These are phyloP conservation scores for Tenodera sinensis DNA, from an alignment of 2,888 invertebrate genomes.

Conservation along the genomic window DNA sequence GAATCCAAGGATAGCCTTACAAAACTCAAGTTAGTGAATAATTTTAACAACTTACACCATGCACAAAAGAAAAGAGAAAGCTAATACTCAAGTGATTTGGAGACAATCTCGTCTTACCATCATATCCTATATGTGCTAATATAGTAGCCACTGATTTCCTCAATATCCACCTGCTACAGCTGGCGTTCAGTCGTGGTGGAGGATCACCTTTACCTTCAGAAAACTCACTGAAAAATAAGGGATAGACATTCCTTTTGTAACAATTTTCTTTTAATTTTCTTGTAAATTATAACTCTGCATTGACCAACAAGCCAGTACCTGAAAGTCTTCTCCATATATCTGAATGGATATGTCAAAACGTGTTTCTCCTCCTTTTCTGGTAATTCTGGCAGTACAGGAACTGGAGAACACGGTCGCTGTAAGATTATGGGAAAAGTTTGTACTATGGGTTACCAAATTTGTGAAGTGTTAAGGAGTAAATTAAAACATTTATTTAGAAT, in stretches of 20 bases:
- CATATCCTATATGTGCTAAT: slow-evolving; percentile 53
- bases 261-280: not conserved
- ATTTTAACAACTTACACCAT: too few relatives aligned
- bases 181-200: slow-evolving; percentile 34
- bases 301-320: not conserved
- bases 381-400: not conserved
- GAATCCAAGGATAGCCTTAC: too few relatives aligned
- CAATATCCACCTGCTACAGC: slow-evolving; percentile 43
- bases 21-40: too few relatives aligned
- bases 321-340: slow-evolving; percentile 4
- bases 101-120: slow-evolving; percentile 40
- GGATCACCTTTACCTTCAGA: slow-evolving; percentile 3
- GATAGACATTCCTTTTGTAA: not conserved
- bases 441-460: not conserved
- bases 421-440: not conserved
- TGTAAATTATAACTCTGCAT: not conserved
- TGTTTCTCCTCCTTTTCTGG: not conserved
- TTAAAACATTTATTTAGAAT: too few relatives aligned
- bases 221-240: slow-evolving; percentile 6
- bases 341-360: not conserved
- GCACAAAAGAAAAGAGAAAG: too few relatives aligned
- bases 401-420: not conserved
- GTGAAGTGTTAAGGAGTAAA: too few relatives aligned
- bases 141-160: slow-evolving; percentile 50
- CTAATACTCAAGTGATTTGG: too few relatives aligned